Percentiles rank a stretch among this genome's conserved stretches.
These are phyloP conservation scores for Heterotilapia buettikoferi DNA, from an alignment of 2,113 vertebrate species.

Conservation along the genomic window DNA sequence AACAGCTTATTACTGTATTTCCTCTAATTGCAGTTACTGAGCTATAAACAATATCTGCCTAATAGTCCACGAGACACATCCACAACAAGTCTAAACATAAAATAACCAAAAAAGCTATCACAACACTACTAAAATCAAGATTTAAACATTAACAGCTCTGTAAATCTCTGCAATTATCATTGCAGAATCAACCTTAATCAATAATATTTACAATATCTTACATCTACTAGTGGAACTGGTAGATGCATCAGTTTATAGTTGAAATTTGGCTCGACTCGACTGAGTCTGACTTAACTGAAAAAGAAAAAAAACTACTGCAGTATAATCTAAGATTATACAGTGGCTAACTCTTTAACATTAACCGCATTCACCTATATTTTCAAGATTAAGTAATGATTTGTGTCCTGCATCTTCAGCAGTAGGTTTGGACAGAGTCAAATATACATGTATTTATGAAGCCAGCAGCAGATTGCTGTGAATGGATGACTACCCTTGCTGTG, in stretches of 20 bases:
- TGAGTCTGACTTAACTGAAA: neutral
- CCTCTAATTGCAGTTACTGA: neutral
- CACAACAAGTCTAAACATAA: neutral
- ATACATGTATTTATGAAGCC: slow-evolving; percentile 20
- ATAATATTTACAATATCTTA: neutral
- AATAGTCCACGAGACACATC: neutral
- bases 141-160: neutral
- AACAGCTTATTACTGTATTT: neutral
- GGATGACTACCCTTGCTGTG: neutral
- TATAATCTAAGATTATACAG: neutral
- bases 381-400: slow-evolving; percentile 9
- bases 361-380: neutral
- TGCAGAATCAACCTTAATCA: neutral
- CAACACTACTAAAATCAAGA: neutral
- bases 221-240: neutral
- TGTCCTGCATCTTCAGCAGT: neutral
- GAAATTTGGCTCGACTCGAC: neutral
- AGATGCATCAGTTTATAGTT: neutral
- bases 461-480: slow-evolving; percentile 8
- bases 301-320: neutral
- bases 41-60: neutral
- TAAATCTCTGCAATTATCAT: neutral
- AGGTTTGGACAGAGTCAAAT: neutral
- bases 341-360: neutral
- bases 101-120: neutral